phyloP scores from a whole-genome alignment of 2,888 invertebrate species.

The Leptarthrus brevirostris region DNA sequence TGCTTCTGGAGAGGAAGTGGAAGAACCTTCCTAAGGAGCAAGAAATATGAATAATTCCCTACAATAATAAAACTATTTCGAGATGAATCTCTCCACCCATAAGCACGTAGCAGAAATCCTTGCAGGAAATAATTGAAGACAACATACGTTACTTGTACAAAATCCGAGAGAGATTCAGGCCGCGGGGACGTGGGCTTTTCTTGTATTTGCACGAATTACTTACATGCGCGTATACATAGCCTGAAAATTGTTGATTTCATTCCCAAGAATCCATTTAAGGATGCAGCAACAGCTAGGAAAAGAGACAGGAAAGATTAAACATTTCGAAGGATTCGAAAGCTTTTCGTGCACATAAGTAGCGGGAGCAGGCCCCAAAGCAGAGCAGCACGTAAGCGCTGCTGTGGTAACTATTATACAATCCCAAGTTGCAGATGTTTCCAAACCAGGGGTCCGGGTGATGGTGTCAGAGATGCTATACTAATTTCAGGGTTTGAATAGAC shows the following conservation, averaged over 20 bases:
- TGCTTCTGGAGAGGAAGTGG: no score
- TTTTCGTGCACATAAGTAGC: slow-evolving; percentile 10
- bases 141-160: slow-evolving; percentile 7
- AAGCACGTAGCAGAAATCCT: background rate
- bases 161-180: background rate
- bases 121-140: slow-evolving; percentile 28
- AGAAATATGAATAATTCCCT: slow-evolving; percentile 35
- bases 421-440: slow-evolving; percentile 17
- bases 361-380: slow-evolving; percentile 8
- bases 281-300: slow-evolving; percentile 44
- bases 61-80: slow-evolving; percentile 32
- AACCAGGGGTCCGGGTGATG: background rate
- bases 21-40: slow-evolving; percentile 27
- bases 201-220: slow-evolving; percentile 45
- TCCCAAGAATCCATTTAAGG: slow-evolving; percentile 46
- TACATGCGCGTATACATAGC: slow-evolving; percentile 23
- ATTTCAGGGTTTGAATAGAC: slow-evolving; percentile 45
- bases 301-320: slow-evolving; percentile 46
- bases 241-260: slow-evolving; percentile 46
- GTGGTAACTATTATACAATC: slow-evolving; percentile 15
- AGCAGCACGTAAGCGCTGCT: slow-evolving; percentile 18
- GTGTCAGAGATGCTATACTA: slow-evolving; percentile 20
- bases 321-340: slow-evolving; percentile 39
- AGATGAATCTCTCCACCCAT: background rate
- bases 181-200: background rate